A percentile compares a stretch with the other conserved stretches of the same genome.
These are phyloP conservation scores for Etheostoma spectabile DNA, from an alignment of 2,113 vertebrate genomes.

Conservation along the genomic window DNA sequence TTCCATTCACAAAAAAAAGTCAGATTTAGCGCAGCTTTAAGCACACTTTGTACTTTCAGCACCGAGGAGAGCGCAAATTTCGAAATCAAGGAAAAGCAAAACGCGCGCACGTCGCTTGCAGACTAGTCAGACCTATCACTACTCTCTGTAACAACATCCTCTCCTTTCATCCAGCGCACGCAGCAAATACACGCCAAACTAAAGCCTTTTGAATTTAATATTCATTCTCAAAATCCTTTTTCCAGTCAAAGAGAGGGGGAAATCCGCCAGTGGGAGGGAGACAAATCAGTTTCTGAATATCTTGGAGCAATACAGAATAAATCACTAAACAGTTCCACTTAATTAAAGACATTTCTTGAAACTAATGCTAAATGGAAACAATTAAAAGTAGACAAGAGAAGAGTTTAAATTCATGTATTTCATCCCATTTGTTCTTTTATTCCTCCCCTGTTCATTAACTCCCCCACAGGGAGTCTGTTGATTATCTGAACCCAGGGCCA, in stretches of 20 bases:
- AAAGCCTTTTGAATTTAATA: neutral
- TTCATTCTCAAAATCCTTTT: constrained; percentile 17
- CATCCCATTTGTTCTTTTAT: neutral
- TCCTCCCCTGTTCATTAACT: neutral
- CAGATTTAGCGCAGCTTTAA: neutral
- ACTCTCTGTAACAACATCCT: neutral
- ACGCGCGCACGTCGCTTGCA: neutral
- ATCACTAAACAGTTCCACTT: constrained; percentile 15
- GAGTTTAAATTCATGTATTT: neutral
- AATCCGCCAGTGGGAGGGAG: constrained; percentile 27
- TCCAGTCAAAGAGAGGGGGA: neutral
- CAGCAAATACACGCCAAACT: neutral
- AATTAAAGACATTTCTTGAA: constrained; percentile 6
- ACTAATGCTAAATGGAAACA: constrained; percentile 4
- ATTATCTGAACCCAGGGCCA: constrained; percentile 1
- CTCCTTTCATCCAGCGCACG: neutral
- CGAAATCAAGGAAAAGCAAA: neutral
- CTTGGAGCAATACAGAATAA: constrained; percentile 4
- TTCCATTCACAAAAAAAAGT: neutral
- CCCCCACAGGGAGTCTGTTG: constrained; percentile 30
- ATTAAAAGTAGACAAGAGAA: constrained; percentile 18
- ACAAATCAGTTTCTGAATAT: constrained; percentile 16
- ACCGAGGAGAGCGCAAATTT: constrained; percentile 67
- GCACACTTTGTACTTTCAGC: constrained; percentile 56
- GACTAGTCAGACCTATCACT: neutral